Base-by-base conservation (phyloP, 2,888 invertebrate genomes). In the Carabus problematicus region DNA sequence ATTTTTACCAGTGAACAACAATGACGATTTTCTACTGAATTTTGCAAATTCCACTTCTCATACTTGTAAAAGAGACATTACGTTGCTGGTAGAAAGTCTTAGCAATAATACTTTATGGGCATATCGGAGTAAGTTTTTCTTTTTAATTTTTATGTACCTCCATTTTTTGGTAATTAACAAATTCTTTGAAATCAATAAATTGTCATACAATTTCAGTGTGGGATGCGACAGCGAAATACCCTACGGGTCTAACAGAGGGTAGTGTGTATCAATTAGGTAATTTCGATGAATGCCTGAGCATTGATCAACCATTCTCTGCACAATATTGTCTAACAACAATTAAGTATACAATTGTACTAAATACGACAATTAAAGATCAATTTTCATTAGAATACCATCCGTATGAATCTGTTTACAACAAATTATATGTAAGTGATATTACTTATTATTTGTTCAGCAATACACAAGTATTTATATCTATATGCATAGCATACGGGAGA, bases 171-270 rank as follows among this genome's bases (percentile, higher is more conserved):
- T n/a, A 29, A 3, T 29, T 29, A 29, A 29, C 29, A 29, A 29
- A 3, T 29, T 29, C 29, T 14, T 3, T 52, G 6, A 9, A 11
- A 52, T 52, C 19, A 18, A n/a, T 49, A 12, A 49, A 49, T 49
- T n/a, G 49, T 18, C 12, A 8, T n/a, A n/a, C 47, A 47, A 47
- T 49, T 1, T 69, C 76, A 88, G 88, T 87, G 82, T 87, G 87
- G 87, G 89, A 89, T 73, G 82, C 88, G 0, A 85, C 86, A 42
- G 84, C 87, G 1, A 87, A 87, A 69, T 84, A 85, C 56, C 83
- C 87, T 0, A 81, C 83, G 56, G 88, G 88, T 0, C 77, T 87
- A 9, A 77, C 88, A 0, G 84, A 84, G 49, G 88, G 87, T 0
- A 87, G 84, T 74, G 79, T 82, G 0, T 87, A 83, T 74, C 87